These are phyloP conservation scores for Ectropis crepuscularia DNA, from an alignment of 2,888 invertebrate genomes.

Conservation along the genomic window DNA sequence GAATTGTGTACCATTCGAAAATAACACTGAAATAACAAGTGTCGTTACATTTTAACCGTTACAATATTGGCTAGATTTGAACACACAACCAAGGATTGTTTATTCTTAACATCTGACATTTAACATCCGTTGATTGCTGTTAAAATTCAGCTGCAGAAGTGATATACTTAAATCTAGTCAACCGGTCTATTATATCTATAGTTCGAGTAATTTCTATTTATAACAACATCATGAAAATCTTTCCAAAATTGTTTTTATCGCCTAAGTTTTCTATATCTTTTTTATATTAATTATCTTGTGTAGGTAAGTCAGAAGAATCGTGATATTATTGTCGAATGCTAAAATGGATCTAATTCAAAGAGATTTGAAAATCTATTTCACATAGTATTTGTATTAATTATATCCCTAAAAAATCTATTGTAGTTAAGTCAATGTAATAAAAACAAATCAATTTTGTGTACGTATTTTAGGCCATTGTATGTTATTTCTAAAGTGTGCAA, in stretches of 20 bases:
- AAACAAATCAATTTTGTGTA: conserved; percentile 16
- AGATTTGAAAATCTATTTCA: conserved; percentile 12
- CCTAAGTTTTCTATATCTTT: conserved; percentile 21
- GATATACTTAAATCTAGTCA: conserved; percentile 23
- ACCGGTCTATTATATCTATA: conserved; percentile 28
- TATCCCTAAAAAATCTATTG: conserved; percentile 19
- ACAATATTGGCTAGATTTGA: conserved; percentile 2
- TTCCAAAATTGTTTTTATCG: conserved; percentile 34
- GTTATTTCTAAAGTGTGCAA: conserved; percentile 6
- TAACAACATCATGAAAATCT: conserved; percentile 38
- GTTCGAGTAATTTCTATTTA: conserved; percentile 19
- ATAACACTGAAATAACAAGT: conserved; percentile 19
- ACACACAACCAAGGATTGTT: background rate
- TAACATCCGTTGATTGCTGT: background rate
- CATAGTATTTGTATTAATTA: conserved; percentile 20
- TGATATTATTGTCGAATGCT: conserved; percentile 42
- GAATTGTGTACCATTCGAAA: conserved; percentile 16
- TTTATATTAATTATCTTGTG: conserved; percentile 18
- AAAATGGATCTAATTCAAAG: conserved; percentile 24
- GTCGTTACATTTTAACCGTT: conserved; percentile 21
- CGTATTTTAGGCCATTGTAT: conserved; percentile 3
- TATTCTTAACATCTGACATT: background rate
- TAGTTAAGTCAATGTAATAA: conserved; percentile 16
- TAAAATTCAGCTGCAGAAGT: conserved; percentile 3
- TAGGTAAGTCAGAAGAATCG: conserved; percentile 20